Evolutionary conservation across 2,113 vertebrate species (phyloP).

Genomic region (Benitochromis conjunctus): DNA sequence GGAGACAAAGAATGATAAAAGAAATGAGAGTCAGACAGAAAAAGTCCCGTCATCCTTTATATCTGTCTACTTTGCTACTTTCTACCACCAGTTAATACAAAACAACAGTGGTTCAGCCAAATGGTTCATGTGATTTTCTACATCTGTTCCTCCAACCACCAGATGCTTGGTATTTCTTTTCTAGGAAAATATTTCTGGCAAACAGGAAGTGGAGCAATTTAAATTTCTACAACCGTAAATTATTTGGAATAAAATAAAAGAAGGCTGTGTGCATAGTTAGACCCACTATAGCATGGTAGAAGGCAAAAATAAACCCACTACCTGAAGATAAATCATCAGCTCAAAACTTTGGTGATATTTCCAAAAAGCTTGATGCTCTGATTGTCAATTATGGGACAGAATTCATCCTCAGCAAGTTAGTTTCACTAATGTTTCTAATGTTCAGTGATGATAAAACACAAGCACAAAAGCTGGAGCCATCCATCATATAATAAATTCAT

Average conservation of each 20-base stretch:
- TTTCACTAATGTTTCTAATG: background rate
- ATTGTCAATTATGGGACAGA: background rate
- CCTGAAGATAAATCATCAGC: background rate
- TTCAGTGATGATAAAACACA: background rate
- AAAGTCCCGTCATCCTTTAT: background rate
- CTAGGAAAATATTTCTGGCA: background rate
- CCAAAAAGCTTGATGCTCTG: background rate
- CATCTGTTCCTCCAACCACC: conserved; percentile 25
- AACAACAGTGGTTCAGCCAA: conserved; percentile 1
- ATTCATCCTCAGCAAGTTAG: background rate
- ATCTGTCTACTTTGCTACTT: background rate
- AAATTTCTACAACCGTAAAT: background rate
- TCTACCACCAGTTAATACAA: conserved; percentile 1
- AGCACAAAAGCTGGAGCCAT: background rate
- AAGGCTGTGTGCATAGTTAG: background rate
- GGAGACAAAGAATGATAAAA: background rate
- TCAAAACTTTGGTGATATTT: background rate
- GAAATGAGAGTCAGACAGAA: background rate
- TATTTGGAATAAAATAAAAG: background rate
- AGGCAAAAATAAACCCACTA: background rate
- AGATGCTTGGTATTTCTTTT: conserved; percentile 4
- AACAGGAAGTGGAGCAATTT: conserved; percentile 27
- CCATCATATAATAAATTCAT: background rate
- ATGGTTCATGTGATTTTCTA: conserved; percentile 1
- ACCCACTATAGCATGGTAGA: background rate